Conservation (phyloP, 1,140 invertebrate species). For the Drosophila trapezifrons region DNA sequence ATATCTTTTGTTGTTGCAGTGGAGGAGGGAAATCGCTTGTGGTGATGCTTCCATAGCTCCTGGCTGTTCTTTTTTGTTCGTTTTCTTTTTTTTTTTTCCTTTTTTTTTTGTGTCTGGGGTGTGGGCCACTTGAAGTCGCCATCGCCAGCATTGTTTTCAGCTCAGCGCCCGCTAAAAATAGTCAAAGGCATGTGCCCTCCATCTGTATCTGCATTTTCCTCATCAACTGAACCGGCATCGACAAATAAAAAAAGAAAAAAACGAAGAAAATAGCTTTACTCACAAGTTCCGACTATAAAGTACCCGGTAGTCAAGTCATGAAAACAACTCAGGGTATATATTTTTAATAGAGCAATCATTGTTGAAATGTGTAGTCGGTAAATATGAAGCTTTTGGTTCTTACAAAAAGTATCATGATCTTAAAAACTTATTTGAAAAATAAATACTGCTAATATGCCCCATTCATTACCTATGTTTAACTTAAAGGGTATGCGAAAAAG, state of each 20-base stretch:
- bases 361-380: too few relatives aligned
- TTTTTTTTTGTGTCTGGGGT: conserved; percentile 20
- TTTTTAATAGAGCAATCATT: too few relatives aligned
- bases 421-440: too few relatives aligned
- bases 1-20: conserved; percentile 1
- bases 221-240: conserved; percentile 18
- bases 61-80: conserved; percentile 7
- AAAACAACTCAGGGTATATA: too few relatives aligned
- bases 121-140: conserved; percentile 68
- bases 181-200: conserved; percentile 58
- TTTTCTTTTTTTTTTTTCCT: conserved; percentile 1
- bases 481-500: too few relatives aligned
- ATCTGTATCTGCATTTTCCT: conserved; percentile 46
- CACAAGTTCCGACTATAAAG: background rate
- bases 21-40: conserved; percentile 14
- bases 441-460: too few relatives aligned
- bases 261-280: background rate
- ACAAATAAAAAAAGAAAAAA: background rate
- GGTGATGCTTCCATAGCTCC: conserved; percentile 11
- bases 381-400: too few relatives aligned
- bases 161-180: conserved; percentile 64
- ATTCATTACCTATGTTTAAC: too few relatives aligned
- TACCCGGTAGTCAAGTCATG: background rate
- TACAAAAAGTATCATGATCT: too few relatives aligned
- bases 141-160: conserved; percentile 58